Base-by-base conservation (phyloP, 2,888 invertebrate species). In the Nasonia oneida region DNA sequence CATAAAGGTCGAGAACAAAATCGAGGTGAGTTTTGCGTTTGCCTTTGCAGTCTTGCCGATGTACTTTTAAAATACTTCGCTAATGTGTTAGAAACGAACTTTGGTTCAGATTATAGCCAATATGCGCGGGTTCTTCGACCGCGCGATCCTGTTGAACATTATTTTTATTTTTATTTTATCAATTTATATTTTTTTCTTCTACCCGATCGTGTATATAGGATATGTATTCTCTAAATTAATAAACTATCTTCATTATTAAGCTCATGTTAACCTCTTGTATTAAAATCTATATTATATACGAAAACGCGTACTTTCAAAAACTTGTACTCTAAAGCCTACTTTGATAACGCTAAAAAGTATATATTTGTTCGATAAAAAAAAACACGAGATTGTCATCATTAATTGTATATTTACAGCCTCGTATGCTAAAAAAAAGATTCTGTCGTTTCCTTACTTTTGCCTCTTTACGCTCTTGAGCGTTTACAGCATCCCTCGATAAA, bases 321-420 rank as follows among this genome's bases (percentile, higher is more conserved):
- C 33, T 81, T 77, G 57, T 81, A 77, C 64, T 77, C 71, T 76
- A 85, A 57, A 57, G 71, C 12, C 78, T 84, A 85, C 37, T 71
- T 61, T 50, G 23, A 53, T 81, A 73, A 14, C 39, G 3, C 61
- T 77, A 74, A 77, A 57, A 64, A 64, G 77, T 77, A 61, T 53
- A 61, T 67, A 77, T 47, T 74, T 23, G 50, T 15, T 33, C 70
- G 64, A 74, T 78, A 73, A 57, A 71, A 29, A 29, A 67, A 76
- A 70, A 70, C 67, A 81, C 75, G 53, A 82, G 76, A 80, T 83
- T 83, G 78, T 77, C 75, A 81, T 79, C 47, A 33, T 83, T 81
- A 81, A 81, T 81, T 73, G 39, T 86, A 84, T 86, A 86, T 86
- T 86, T 86, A 86, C 86, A 86, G 86, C 57, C 81, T 86, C 83